A percentile compares a stretch with the other conserved stretches of the same genome.
Evolutionary conservation across 1,140 invertebrate genomes (phyloP).

Genomic region (Cyrtorhinus lividipennis): DNA sequence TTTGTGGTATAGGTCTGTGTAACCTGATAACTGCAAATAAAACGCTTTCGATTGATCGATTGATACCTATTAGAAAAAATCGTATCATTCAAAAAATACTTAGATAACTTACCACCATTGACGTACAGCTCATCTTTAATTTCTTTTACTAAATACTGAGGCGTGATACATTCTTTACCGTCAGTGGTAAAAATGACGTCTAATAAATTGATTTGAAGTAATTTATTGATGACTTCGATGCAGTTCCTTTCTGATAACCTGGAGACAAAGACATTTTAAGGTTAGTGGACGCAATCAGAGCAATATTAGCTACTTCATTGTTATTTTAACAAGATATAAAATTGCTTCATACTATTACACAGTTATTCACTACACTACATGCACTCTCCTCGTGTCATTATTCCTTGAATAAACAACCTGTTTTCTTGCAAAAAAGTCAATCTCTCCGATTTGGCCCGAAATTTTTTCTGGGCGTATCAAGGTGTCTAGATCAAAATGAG

Average conservation of each 20-base stretch:
- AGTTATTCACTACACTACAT: too few relatives aligned
- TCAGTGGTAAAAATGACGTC: slow-evolving; percentile 90
- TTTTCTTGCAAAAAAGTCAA: too few relatives aligned
- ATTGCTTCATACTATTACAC: not conserved
- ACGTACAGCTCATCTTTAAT: slow-evolving; percentile 83
- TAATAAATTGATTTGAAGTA: slow-evolving; percentile 72
- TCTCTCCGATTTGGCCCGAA: too few relatives aligned
- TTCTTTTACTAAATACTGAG: slow-evolving; percentile 73
- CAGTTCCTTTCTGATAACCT: slow-evolving; percentile 95
- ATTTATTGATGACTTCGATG: slow-evolving; percentile 83
- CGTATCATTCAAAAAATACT: too few relatives aligned
- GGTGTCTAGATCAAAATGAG: too few relatives aligned
- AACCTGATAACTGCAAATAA: too few relatives aligned
- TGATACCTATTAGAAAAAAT: too few relatives aligned
- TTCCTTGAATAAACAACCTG: too few relatives aligned
- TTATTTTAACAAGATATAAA: not conserved
- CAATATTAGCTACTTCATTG: not conserved
- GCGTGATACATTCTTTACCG: slow-evolving; percentile 95
- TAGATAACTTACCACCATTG: slow-evolving; percentile 56
- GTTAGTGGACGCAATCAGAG: slow-evolving; percentile 5
- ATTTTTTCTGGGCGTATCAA: too few relatives aligned
- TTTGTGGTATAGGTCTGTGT: too few relatives aligned
- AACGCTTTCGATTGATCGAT: too few relatives aligned
- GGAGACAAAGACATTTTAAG: slow-evolving; percentile 30
- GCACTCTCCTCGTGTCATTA: too few relatives aligned